phyloP scores from a whole-genome alignment of 2,113 vertebrate species.

The Bubo blakistoni region DNA sequence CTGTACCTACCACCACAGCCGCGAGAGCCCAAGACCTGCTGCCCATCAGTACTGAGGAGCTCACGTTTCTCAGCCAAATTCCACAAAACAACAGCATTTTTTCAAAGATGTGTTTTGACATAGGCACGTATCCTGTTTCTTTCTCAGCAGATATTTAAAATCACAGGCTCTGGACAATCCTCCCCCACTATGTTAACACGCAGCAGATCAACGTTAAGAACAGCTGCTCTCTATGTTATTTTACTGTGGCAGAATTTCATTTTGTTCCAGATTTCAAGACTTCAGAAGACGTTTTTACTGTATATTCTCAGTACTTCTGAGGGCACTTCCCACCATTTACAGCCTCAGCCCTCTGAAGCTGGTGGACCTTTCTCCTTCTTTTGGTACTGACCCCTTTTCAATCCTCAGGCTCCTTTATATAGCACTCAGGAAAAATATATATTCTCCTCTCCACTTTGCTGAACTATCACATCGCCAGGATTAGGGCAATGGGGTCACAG shows the following conservation, averaged over 20 bases:
- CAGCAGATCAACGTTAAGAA: not conserved
- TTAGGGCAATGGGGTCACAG: not conserved
- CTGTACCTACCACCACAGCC: not conserved
- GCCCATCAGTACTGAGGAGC: fast-evolving
- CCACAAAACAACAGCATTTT: fast-evolving
- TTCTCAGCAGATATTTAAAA: not conserved
- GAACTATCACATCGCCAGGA: not conserved
- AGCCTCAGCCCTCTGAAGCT: not conserved
- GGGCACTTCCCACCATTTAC: not conserved
- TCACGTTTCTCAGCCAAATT: not conserved
- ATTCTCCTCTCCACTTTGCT: not conserved
- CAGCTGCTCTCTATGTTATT: not conserved
- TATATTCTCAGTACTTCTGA: not conserved
- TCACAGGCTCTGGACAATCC: not conserved
- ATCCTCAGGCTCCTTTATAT: not conserved
- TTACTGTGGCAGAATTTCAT: not conserved
- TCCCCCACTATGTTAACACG: not conserved
- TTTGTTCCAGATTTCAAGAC: not conserved
- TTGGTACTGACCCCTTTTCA: not conserved
- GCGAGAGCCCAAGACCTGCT: not conserved
- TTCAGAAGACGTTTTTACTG: not conserved
- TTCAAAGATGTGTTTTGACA: not conserved
- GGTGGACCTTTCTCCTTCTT: not conserved
- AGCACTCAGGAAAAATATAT: not conserved
- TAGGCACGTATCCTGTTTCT: not conserved